Conservation (phyloP, 2,113 vertebrate genomes). For the Choloepus hoffmanni region DNA sequence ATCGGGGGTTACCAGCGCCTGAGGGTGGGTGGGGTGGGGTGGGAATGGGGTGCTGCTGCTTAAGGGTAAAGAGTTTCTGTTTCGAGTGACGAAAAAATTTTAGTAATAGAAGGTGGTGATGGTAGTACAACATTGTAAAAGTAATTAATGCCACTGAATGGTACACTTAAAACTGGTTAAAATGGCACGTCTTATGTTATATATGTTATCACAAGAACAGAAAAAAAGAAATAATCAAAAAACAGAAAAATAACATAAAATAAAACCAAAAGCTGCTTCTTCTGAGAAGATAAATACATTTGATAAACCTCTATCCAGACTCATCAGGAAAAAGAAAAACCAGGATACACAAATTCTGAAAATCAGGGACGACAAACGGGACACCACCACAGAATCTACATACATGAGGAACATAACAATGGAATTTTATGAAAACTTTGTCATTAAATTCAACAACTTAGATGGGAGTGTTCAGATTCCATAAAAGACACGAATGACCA, state of each 20-base stretch:
- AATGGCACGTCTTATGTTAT: too few species aligned
- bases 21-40: too few species aligned
- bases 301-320: constrained; percentile 32
- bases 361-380: neutral
- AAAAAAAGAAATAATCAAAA: neutral
- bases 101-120: too few species aligned
- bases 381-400: neutral
- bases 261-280: neutral
- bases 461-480: neutral
- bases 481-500: neutral
- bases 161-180: too few species aligned
- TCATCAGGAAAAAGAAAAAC: neutral
- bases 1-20: too few species aligned
- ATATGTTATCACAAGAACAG: too few species aligned
- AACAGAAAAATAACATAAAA: neutral
- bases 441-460: neutral
- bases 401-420: neutral
- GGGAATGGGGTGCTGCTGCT: too few species aligned
- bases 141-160: too few species aligned
- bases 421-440: neutral
- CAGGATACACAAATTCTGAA: neutral
- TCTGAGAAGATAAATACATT: neutral
- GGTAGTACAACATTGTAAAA: too few species aligned
- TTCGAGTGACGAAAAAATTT: too few species aligned
- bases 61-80: too few species aligned